Evolutionary conservation across 1,140 invertebrate genomes (phyloP).

Genomic region (Pseudomyrmex gracilis): DNA sequence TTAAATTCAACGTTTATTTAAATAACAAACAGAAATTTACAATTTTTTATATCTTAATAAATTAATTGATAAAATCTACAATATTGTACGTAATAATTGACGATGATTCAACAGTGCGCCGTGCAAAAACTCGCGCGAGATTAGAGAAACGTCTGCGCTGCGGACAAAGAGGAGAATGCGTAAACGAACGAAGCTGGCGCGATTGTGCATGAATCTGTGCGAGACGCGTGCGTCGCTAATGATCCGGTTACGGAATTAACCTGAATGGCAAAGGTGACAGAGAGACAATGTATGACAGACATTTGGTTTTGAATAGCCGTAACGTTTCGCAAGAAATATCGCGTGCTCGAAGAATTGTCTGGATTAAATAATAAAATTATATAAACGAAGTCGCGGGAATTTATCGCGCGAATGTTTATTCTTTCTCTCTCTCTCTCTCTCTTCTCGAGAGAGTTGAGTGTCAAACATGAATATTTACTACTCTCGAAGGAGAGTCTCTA

Average conservation of each 20-base stretch:
- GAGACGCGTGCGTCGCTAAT: slow-evolving; percentile 45
- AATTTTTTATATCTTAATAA: no score
- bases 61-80: no score
- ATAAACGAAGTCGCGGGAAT: slow-evolving; percentile 1
- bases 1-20: no score
- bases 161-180: not conserved
- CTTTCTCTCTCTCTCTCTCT: not conserved
- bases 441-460: not conserved
- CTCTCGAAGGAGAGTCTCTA: not conserved
- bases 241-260: slow-evolving; percentile 42
- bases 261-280: slow-evolving; percentile 37
- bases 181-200: slow-evolving; percentile 7
- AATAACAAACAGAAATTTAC: no score
- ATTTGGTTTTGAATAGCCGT: slow-evolving; percentile 3
- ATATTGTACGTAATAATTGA: no score
- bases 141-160: no score
- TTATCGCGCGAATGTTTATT: slow-evolving; percentile 27
- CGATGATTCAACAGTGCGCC: no score
- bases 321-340: not conserved
- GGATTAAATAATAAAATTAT: slow-evolving; percentile 32
- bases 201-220: slow-evolving; percentile 31
- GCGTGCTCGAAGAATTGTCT: not conserved
- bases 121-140: no score
- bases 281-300: not conserved
- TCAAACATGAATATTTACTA: slow-evolving; percentile 31